These are phyloP conservation scores for Gobius niger DNA, from an alignment of 2,113 vertebrate genomes.

Conservation along the genomic window DNA sequence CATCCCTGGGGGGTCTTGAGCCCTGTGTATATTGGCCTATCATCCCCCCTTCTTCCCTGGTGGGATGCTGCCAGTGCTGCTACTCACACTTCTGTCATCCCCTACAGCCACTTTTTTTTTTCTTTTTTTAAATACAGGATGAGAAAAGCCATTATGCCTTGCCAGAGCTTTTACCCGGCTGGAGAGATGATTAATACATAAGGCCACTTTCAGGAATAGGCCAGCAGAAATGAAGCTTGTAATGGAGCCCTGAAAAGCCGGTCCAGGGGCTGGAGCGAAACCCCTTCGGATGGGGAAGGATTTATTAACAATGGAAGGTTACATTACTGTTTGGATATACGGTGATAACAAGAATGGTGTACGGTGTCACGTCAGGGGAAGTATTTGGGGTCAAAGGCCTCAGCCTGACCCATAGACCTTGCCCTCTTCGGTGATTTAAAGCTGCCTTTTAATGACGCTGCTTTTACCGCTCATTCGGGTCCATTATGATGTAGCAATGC, in stretches of 20 bases:
- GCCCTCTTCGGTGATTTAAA: slow-evolving; percentile 47
- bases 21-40: slow-evolving; percentile 42
- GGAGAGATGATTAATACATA: slow-evolving; percentile 54
- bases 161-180: slow-evolving; percentile 32
- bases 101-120: slow-evolving; percentile 4
- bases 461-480: slow-evolving; percentile 49
- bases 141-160: slow-evolving; percentile 13
- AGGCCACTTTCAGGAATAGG: slow-evolving; percentile 53
- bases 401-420: slow-evolving; percentile 19
- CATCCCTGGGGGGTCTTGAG: slow-evolving; percentile 30
- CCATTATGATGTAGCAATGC: slow-evolving; percentile 44
- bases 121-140: slow-evolving; percentile 1
- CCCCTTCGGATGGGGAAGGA: slow-evolving; percentile 18
- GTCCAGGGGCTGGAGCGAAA: slow-evolving; percentile 30
- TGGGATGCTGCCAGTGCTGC: slow-evolving; percentile 18
- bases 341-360: slow-evolving; percentile 18
- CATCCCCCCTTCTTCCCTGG: background rate
- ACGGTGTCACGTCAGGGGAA: slow-evolving; percentile 43
- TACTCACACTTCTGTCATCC: slow-evolving; percentile 16
- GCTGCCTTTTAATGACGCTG: slow-evolving; percentile 55
- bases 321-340: slow-evolving; percentile 1
- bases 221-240: slow-evolving; percentile 44
- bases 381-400: slow-evolving; percentile 29
- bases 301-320: slow-evolving; percentile 15
- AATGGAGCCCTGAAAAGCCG: slow-evolving; percentile 40